A percentile compares a stretch with the other conserved stretches of the same genome.
Evolutionary conservation across 2,888 invertebrate genomes (phyloP).

Genomic region (Pseudococcus jackbeardsleyi): DNA sequence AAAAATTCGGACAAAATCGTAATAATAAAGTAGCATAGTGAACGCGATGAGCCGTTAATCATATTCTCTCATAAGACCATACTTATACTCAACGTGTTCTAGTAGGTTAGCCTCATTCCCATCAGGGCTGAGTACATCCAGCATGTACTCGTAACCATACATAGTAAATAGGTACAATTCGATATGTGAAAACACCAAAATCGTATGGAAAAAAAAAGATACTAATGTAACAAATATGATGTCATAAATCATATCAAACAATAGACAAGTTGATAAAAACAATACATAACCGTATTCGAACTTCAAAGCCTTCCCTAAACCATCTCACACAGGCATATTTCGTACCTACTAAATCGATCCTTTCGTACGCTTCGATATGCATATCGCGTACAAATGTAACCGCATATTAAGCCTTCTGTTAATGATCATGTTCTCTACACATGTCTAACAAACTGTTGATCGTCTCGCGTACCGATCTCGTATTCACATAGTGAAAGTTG

Average conservation of each 20-base stretch:
- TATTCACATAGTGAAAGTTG: constrained; percentile 20
- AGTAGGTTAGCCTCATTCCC: constrained; percentile 44
- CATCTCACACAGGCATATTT: not conserved
- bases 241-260: constrained; percentile 41
- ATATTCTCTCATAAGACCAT: not conserved
- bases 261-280: constrained; percentile 32
- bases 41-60: not conserved
- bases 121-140: not conserved
- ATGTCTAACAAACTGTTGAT: not conserved
- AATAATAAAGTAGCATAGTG: not conserved
- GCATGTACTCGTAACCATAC: not conserved
- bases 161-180: constrained; percentile 24
- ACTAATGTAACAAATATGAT: constrained; percentile 42
- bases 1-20: not conserved
- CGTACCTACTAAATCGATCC: not conserved
- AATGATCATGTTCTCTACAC: constrained; percentile 1
- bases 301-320: not conserved
- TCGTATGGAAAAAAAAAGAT: not conserved
- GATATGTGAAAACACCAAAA: not conserved
- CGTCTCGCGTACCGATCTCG: not conserved
- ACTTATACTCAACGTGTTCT: not conserved
- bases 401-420: not conserved
- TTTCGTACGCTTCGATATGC: not conserved
- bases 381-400: not conserved
- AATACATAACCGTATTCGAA: not conserved